phyloP scores from a whole-genome alignment of 2,797 vertebrate genomes.

The Lutjanus argentimaculatus region DNA sequence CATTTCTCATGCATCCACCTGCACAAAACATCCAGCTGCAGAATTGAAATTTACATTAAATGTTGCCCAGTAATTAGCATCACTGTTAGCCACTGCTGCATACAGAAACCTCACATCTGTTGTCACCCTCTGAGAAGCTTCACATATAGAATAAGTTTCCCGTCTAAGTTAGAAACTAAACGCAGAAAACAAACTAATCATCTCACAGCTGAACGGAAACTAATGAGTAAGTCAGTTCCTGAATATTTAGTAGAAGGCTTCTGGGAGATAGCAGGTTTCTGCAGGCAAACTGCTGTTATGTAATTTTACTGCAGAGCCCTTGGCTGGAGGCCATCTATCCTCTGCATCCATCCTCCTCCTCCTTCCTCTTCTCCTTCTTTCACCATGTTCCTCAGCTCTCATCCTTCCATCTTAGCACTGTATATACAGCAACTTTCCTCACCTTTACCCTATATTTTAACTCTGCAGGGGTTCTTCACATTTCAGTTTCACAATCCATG shows the following conservation, averaged over 20 bases:
- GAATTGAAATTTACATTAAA: background rate
- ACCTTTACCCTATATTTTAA: slow-evolving; percentile 25
- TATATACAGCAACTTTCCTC: slow-evolving; percentile 33
- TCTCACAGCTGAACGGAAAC: slow-evolving; percentile 39
- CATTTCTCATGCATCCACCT: slow-evolving; percentile 5
- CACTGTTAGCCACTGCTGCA: background rate
- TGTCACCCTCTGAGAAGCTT: background rate
- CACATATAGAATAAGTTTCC: background rate
- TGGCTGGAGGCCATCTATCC: slow-evolving; percentile 79
- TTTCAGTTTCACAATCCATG: background rate
- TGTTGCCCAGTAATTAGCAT: background rate
- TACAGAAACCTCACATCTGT: background rate
- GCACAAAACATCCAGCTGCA: background rate
- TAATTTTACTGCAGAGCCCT: slow-evolving; percentile 81
- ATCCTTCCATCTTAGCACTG: slow-evolving; percentile 56
- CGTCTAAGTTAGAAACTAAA: background rate
- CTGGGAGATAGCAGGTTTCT: slow-evolving; percentile 54
- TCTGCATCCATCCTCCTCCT: slow-evolving; percentile 70
- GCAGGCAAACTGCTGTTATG: slow-evolving; percentile 75
- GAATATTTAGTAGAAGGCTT: slow-evolving; percentile 19
- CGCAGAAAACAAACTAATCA: slow-evolving; percentile 10
- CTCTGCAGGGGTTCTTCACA: slow-evolving; percentile 17
- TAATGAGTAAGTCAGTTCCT: slow-evolving; percentile 27
- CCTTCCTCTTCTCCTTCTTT: slow-evolving; percentile 18
- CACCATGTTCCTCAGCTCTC: slow-evolving; percentile 36